A percentile compares a stretch with the other conserved stretches of the same genome.
Evolutionary conservation across 2,797 vertebrate genomes (phyloP).

Genomic region (Melanitta fusca): DNA sequence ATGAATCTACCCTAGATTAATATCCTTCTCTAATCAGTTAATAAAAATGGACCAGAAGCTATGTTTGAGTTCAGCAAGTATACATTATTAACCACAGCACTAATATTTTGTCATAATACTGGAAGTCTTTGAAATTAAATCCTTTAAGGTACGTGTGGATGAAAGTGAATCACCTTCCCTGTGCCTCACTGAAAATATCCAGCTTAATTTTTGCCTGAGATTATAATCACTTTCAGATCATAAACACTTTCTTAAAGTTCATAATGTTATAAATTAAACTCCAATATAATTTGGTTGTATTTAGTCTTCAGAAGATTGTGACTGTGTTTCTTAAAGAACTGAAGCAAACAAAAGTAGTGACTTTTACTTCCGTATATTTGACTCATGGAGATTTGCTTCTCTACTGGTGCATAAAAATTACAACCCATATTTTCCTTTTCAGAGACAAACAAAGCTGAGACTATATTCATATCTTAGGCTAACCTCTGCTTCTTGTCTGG

Average conservation of each 20-base stretch:
- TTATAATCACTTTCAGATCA: not conserved
- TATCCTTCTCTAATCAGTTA: not conserved
- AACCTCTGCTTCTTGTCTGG: not conserved
- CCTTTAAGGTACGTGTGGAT: not conserved
- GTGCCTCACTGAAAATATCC: not conserved
- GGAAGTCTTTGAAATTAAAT: not conserved
- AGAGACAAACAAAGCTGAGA: not conserved
- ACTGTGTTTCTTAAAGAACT: not conserved
- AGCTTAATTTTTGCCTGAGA: not conserved
- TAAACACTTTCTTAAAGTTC: not conserved
- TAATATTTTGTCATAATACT: not conserved
- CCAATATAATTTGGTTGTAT: not conserved
- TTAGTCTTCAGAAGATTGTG: not conserved
- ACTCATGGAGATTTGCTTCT: not conserved
- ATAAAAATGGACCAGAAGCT: not conserved
- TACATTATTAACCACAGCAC: not conserved
- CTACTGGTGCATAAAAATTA: not conserved
- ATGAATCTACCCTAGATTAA: not conserved
- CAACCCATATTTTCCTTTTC: not conserved
- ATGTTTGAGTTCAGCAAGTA: not conserved
- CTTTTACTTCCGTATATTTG: not conserved
- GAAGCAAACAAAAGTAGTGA: not conserved
- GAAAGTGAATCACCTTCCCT: not conserved
- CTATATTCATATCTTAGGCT: not conserved
- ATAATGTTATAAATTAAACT: not conserved